phyloP scores from a whole-genome alignment of 1,140 invertebrate species.

The Apis cerana region DNA sequence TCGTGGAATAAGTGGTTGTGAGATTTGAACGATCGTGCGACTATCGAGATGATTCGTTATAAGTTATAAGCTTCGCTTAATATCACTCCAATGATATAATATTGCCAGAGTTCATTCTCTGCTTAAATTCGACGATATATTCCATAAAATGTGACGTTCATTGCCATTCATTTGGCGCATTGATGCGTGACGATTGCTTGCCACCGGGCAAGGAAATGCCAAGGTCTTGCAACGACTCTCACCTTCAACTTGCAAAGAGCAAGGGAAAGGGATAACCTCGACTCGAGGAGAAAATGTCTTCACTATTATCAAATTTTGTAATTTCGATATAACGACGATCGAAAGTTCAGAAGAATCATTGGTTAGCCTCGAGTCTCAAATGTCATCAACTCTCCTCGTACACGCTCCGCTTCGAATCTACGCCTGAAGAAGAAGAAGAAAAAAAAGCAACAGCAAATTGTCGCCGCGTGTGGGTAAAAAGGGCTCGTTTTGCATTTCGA shows the following conservation, averaged over 20 bases:
- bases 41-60: no score
- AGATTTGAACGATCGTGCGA: no score
- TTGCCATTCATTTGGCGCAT: constrained; percentile 5
- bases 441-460: background rate
- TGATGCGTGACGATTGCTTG: background rate
- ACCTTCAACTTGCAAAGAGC: constrained; percentile 42
- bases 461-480: background rate
- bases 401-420: no score
- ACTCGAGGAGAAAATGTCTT: background rate
- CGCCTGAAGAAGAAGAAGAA: background rate
- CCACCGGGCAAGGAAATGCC: constrained; percentile 12
- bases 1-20: no score
- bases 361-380: background rate
- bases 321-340: no score
- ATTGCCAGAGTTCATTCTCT: background rate
- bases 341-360: background rate
- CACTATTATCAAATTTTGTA: constrained; percentile 23
- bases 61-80: no score
- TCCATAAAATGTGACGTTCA: background rate
- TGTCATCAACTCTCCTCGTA: background rate
- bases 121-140: background rate
- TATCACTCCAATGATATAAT: no score
- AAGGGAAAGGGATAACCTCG: constrained; percentile 35
- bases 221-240: constrained; percentile 37
- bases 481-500: background rate